A percentile compares a stretch with the other conserved stretches of the same genome.
Conservation (phyloP, 2,888 invertebrate genomes). For the Branchellion lobata region DNA sequence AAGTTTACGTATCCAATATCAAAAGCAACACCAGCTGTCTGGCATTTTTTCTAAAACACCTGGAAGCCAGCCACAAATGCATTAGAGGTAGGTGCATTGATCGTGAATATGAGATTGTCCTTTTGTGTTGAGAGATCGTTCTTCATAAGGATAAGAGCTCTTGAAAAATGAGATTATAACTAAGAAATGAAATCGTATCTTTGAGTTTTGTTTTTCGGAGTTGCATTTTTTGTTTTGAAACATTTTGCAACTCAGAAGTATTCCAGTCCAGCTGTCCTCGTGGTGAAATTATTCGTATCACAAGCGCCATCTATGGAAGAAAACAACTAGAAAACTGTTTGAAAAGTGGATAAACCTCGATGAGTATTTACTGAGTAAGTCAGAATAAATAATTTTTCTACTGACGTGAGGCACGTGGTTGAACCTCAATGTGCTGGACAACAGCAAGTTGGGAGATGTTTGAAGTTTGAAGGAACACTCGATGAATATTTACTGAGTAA, state of each 20-base stretch:
- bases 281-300: conserved; percentile 5
- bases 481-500: neutral
- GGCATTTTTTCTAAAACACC: neutral
- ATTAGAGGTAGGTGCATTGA: conserved; percentile 19
- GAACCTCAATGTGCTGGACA: conserved; percentile 24
- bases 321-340: conserved; percentile 31
- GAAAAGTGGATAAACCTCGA: neutral
- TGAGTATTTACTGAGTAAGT: neutral
- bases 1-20: neutral
- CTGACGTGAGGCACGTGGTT: conserved; percentile 31
- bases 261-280: conserved; percentile 28
- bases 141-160: too few relatives aligned
- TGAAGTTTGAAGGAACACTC: neutral
- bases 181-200: neutral
- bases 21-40: neutral
- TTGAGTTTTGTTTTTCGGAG: neutral
- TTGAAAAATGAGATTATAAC: too few relatives aligned
- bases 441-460: neutral
- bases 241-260: conserved; percentile 37
- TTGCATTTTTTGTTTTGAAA: neutral
- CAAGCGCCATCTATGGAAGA: conserved; percentile 32
- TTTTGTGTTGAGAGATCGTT: too few relatives aligned
- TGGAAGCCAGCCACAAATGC: conserved; percentile 24
- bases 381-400: conserved; percentile 27
- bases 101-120: too few relatives aligned